Conservation (phyloP, 1,140 invertebrate species). For the Saccostrea cuccullata region DNA sequence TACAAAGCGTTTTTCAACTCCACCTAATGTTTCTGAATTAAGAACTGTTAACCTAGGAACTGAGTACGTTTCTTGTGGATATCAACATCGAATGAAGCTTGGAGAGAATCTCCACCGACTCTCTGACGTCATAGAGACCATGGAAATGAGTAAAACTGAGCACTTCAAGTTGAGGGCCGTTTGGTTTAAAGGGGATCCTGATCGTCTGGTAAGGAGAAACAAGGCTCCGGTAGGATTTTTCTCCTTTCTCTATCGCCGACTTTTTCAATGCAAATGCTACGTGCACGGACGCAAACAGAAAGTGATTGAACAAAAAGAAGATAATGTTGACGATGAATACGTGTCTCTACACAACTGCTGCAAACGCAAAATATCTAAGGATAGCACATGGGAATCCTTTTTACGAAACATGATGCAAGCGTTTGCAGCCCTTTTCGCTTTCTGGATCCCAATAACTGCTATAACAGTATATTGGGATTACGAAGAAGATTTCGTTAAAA, state of each 20-base stretch:
- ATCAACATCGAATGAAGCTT: slow-evolving; percentile 6
- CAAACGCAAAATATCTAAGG: slow-evolving; percentile 25
- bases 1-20: slow-evolving; percentile 21
- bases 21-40: slow-evolving; percentile 17
- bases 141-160: slow-evolving; percentile 15
- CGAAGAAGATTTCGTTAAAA: background rate
- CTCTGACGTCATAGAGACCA: background rate
- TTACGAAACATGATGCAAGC: background rate
- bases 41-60: slow-evolving; percentile 12
- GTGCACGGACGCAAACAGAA: slow-evolving; percentile 20
- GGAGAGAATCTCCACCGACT: slow-evolving; percentile 24
- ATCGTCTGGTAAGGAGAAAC: background rate
- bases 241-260: slow-evolving; percentile 15
- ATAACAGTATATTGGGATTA: background rate
- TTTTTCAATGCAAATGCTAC: slow-evolving; percentile 25
- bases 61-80: background rate
- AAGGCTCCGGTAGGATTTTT: background rate
- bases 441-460: background rate
- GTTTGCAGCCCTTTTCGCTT: background rate
- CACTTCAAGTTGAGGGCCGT: background rate
- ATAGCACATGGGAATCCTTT: background rate
- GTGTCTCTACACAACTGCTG: slow-evolving; percentile 9
- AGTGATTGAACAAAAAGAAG: background rate
- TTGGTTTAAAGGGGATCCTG: slow-evolving; percentile 10
- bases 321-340: background rate